Evolutionary conservation across 2,113 vertebrate species (phyloP), one percentile per base, ranked within the genome.

Genomic region (Oostethus manadensis): DNA sequence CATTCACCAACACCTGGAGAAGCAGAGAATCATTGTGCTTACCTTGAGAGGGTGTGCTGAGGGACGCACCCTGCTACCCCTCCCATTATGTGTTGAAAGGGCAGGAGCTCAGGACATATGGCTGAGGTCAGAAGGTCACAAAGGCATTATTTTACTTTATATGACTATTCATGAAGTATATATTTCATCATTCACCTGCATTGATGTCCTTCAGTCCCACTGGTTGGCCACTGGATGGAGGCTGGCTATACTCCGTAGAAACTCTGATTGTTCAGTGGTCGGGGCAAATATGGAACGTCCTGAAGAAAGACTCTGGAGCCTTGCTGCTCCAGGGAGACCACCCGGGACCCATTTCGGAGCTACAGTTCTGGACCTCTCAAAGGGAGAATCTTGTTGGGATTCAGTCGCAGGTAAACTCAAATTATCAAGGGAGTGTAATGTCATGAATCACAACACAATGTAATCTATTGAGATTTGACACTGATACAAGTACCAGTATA

Each of bases 281-380:
- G 2, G 68, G 74, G 45, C 87, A 79, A 60, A 84, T 92, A 66
- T 77, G 80, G 72, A 72, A 68, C 14, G 75, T 90, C 33, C 84
- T 91, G 76, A 88, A 83, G 72, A 77, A 83, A 81, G 84, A 87
- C 78, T 92, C 87, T 8, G 76, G 83, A 55, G 66, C 71, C 20
- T 48, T 80, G 21, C 58, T 86, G 61, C 86, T 73, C 23, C 72
- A 62, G 63, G 84, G 78, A 62, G 81, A 89, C 77, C 83, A 90
- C 11, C 79, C 85, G 5, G 83, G 84, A 29, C 88, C 84, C 76
- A 82, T 46, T 16, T 73, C 70, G 50, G 92, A 92, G 77, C 87
- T 89, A 62, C 83, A 85, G 40, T 92, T 92, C 80, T 92, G 90
- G 87, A 47, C 87, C 62, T 84, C 69, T 40, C 78, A 86, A 56